Percentiles rank a stretch among this genome's conserved stretches.
These are phyloP conservation scores for Nomada ruficornis DNA, from an alignment of 2,888 invertebrate species.

Conservation along the genomic window DNA sequence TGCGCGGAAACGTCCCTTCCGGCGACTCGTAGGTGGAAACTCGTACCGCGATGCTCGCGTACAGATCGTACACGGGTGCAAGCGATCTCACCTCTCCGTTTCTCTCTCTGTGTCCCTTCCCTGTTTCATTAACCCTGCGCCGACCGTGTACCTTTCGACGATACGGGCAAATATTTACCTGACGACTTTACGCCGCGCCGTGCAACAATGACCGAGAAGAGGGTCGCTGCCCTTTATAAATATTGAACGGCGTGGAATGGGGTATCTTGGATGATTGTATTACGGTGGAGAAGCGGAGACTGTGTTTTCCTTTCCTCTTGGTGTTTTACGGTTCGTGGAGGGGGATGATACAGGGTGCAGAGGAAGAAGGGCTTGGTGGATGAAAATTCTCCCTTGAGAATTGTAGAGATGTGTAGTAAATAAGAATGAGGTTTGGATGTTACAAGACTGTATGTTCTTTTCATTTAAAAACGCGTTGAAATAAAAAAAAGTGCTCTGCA, in stretches of 20 bases:
- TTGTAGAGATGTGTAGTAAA: too few relatives aligned
- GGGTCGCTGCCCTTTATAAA: conserved; percentile 66
- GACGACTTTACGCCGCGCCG: conserved; percentile 56
- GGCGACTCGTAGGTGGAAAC: conserved; percentile 75
- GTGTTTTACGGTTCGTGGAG: too few relatives aligned
- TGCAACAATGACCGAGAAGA: conserved; percentile 35
- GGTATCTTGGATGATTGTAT: not conserved
- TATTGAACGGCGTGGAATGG: conserved; percentile 22
- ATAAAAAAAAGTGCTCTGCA: too few relatives aligned
- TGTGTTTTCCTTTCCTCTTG: too few relatives aligned
- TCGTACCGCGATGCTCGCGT: conserved; percentile 56
- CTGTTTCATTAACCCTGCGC: conserved; percentile 68
- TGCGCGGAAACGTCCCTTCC: conserved; percentile 75
- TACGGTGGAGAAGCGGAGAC: too few relatives aligned
- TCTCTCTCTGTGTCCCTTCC: not conserved
- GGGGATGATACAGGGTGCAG: too few relatives aligned
- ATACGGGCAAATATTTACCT: conserved; percentile 72
- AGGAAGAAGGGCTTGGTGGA: too few relatives aligned
- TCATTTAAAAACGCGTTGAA: too few relatives aligned
- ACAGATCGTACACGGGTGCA: conserved; percentile 64
- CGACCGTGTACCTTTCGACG: conserved; percentile 55
- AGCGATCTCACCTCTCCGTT: conserved; percentile 46
- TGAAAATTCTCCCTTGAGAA: too few relatives aligned
- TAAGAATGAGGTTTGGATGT: too few relatives aligned
- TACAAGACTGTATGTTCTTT: too few relatives aligned